These are phyloP conservation scores for Cathartes aura DNA, from an alignment of 2,113 vertebrate genomes.

Conservation along the genomic window DNA sequence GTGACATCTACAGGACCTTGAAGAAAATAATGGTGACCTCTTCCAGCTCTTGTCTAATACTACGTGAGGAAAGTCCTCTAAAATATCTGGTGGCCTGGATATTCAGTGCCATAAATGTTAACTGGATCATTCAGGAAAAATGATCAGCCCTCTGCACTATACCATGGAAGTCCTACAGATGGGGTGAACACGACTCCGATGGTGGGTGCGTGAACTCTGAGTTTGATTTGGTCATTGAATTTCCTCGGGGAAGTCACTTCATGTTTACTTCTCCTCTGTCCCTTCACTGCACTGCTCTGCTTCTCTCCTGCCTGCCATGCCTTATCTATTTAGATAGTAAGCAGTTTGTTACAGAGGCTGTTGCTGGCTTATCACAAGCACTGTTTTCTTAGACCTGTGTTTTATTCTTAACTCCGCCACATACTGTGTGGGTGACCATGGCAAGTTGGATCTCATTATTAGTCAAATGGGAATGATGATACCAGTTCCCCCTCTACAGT, in stretches of 20 bases:
- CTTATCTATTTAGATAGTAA: neutral
- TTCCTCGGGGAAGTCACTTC: neutral
- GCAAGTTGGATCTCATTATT: neutral
- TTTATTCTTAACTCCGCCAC: neutral
- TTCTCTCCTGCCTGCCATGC: neutral
- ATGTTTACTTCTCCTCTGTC: neutral
- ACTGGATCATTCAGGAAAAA: neutral
- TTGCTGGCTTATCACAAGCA: neutral
- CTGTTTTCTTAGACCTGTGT: neutral
- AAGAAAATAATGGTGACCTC: neutral
- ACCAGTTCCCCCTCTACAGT: neutral
- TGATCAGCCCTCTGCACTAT: accelerated
- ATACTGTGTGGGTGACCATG: accelerated
- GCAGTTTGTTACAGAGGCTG: neutral
- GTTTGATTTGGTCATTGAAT: neutral
- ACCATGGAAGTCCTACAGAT: neutral
- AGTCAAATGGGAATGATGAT: neutral
- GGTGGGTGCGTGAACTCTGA: accelerated
- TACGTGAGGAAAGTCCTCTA: neutral
- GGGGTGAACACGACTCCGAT: accelerated
- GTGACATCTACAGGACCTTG: neutral
- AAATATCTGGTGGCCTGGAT: neutral
- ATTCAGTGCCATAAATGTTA: neutral
- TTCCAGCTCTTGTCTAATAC: neutral
- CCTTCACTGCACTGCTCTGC: neutral